Conservation (phyloP, 2,797 vertebrate genomes). For the Mycteria americana region DNA sequence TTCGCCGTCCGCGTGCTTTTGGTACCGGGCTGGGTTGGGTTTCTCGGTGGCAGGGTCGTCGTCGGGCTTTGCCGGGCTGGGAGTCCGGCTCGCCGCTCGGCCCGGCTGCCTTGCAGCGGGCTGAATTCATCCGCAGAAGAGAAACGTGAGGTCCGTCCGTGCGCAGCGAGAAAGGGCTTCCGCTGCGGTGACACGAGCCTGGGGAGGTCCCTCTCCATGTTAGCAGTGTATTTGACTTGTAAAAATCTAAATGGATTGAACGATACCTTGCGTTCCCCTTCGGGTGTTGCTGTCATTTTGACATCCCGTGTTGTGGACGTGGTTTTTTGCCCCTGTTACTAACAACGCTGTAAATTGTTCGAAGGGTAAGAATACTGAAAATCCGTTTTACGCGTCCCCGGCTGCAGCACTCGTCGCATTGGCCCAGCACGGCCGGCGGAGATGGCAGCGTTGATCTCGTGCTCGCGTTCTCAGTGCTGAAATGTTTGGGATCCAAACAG, state of each 20-base stretch:
- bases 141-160: not conserved
- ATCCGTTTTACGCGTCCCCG: not conserved
- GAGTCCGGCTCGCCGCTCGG: too few relatives aligned
- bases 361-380: not conserved
- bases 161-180: not conserved
- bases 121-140: too few relatives aligned
- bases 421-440: fast-evolving
- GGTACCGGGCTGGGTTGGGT: fast-evolving
- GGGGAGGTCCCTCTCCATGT: not conserved
- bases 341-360: not conserved
- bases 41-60: not conserved
- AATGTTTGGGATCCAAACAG: not conserved
- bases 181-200: not conserved
- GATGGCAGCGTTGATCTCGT: not conserved
- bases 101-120: not conserved
- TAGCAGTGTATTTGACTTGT: not conserved
- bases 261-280: not conserved
- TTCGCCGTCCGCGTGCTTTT: fast-evolving
- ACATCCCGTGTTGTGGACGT: not conserved
- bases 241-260: not conserved
- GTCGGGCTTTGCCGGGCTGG: not conserved
- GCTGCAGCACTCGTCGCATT: not conserved
- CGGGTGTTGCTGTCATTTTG: not conserved
- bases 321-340: not conserved
- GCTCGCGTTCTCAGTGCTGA: not conserved